Evolutionary conservation across 2,797 vertebrate genomes (phyloP).

Genomic region (Alcedo quadribrachys): DNA sequence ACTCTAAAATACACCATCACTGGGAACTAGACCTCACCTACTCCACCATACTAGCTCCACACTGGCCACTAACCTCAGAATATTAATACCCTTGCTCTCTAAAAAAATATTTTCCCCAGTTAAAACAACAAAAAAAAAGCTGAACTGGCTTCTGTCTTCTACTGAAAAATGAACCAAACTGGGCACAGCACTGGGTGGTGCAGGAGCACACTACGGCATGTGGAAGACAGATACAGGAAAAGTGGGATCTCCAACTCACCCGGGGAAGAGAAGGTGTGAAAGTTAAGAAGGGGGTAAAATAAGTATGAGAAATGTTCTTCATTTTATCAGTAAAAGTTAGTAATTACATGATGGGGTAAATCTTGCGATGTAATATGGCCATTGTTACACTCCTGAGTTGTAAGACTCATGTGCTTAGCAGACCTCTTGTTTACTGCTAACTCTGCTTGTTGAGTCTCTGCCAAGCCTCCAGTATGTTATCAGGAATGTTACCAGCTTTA

Average conservation of each 20-base stretch:
- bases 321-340: background rate
- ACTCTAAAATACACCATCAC: background rate
- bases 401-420: background rate
- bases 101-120: background rate
- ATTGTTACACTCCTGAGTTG: background rate
- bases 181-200: background rate
- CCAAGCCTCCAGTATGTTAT: constrained; percentile 16
- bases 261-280: background rate
- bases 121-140: background rate
- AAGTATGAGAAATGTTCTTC: background rate
- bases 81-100: background rate
- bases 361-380: background rate
- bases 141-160: constrained; percentile 1
- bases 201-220: background rate
- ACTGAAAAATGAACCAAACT: background rate
- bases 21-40: background rate
- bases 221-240: background rate
- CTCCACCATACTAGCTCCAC: background rate
- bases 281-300: background rate
- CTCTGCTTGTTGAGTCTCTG: background rate
- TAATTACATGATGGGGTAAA: background rate
- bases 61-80: background rate
- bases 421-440: background rate
- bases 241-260: background rate
- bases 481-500: constrained; percentile 30